Evolutionary conservation across 1,140 invertebrate species (phyloP), one percentile per base, ranked within the genome.

Genomic region (Drosophila kikkawai): DNA sequence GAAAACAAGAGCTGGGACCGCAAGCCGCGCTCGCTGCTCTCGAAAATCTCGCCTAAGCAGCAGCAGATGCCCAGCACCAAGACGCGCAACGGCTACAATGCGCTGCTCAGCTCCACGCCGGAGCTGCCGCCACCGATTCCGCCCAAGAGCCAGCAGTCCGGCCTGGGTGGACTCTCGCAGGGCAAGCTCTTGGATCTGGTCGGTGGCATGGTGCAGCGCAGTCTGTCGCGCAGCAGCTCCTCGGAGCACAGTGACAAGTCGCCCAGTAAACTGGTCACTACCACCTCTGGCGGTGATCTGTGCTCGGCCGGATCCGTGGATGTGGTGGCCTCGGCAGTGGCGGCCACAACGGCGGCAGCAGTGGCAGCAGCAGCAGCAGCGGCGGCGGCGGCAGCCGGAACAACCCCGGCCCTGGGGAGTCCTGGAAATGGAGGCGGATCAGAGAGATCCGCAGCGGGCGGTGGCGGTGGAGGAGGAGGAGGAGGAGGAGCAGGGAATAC

Each of bases 1-100:
- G 97, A 97, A 69, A 97, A 97, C 94, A 96, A 92, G 39, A 84
- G 91, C 55, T 92, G 91, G 91, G 90, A 92, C 6, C 83, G 87
- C 41, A 92, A 92, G 58, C 80, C 91, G 39, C 76, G 87, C 4
- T 90, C 91, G 19, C 48, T 92, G 34, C 82, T 92, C 41, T 90
- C 91, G 7, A 92, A 92, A 55, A 92, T 92, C 58, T 92, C 91
- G 26, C 91, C 91, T 36, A 92, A 92, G 64, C 91, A 91, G 64
- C 91, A 91, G 45, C 91, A 92, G 63, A 48, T 83, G 59, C 66
- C 87, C 58, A 92, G 86, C 75, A 91, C 91, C 15, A 92, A 92
- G 70, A 92, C 91, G n/a, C 79, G 91, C 42, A 92, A 92, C 36
- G 91, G 91, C 36, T 92, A 92, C 64, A 92, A 92, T 67, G 92